Base-by-base conservation (phyloP, 2,888 invertebrate genomes). In the Chrysolina oricalcia region DNA sequence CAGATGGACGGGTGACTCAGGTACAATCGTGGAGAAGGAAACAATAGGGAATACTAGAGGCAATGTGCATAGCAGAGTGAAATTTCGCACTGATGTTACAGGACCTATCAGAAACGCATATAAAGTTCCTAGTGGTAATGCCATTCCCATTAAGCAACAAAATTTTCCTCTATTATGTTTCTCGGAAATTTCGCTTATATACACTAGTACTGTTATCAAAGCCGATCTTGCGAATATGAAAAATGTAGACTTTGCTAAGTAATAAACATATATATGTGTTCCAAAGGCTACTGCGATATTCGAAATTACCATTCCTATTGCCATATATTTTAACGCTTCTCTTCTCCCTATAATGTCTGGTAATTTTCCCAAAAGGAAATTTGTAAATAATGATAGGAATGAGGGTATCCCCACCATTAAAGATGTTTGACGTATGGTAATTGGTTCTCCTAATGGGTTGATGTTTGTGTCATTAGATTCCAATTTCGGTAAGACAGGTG, bases 151-250 rank as follows among this genome's bases (percentile, higher is more conserved):
- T 2, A 78, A 92, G 0, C 96, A 68, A 2, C 77, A 76, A 3
- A 96, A 89, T 0, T 94, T 92, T 0, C 97, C 97, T 74, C 97
- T 90, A 15, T 93, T 92, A 35, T 93, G 93, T 73, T 93, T 92
- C 90, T 95, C 93, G 9, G 96, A 92, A 41, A 96, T 94, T 88
- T 97, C 97, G 59, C 95, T 95, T 75, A 96, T 92, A 88, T 96
- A 97, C 91, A 96, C 94, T 0, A 96, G 96, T 0, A 93, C 92
- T 0, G 93, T 91, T 19, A 68, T 41, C 8, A n/a, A 2, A 2
- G 15, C 59, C 2, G 40, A 27, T 40, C 56, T 17, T 21, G 53
- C 21, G 48, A 21, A 50, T n/a, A 69, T 43, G 27, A 27, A 8
- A 1, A 23, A 41, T 13, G 43, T 35, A 11, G 63, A 15, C 8